These are phyloP conservation scores for Dasypolia templi DNA, from an alignment of 2,888 invertebrate species.

Conservation along the genomic window DNA sequence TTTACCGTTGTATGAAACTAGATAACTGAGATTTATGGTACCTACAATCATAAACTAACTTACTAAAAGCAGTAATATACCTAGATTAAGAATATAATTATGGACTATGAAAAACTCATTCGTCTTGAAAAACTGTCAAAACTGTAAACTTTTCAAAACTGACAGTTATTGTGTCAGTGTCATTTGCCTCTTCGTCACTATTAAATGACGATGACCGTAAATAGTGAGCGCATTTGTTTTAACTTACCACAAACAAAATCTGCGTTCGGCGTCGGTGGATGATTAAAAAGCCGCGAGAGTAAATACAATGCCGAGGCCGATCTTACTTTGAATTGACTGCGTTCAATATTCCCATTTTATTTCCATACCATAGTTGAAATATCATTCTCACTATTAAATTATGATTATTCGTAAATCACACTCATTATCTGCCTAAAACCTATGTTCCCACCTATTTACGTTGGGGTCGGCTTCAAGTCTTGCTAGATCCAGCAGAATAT, in stretches of 20 bases:
- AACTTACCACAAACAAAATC: background rate
- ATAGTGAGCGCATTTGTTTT: background rate
- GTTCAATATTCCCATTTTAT: slow-evolving; percentile 4
- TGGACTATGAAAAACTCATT: too few species aligned
- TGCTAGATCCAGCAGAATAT: background rate
- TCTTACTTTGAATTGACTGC: background rate
- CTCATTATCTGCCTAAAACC: background rate
- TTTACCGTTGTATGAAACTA: too few species aligned
- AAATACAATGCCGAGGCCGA: background rate
- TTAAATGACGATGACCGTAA: too few species aligned
- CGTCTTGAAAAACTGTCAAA: too few species aligned
- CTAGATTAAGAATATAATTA: too few species aligned
- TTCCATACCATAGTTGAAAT: background rate
- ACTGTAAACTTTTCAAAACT: background rate
- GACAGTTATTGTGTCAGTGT: background rate
- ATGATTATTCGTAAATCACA: background rate
- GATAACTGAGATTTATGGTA: too few species aligned
- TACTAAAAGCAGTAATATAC: too few species aligned
- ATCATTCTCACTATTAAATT: background rate
- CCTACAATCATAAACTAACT: too few species aligned
- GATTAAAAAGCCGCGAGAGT: slow-evolving; percentile 8
- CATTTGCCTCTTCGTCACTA: background rate
- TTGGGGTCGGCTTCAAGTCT: background rate
- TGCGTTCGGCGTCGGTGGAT: background rate
- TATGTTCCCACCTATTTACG: background rate